Evolutionary conservation across 1,140 invertebrate genomes (phyloP), one percentile per base, ranked within the genome.

Genomic region (Rhagoletis pomonella): DNA sequence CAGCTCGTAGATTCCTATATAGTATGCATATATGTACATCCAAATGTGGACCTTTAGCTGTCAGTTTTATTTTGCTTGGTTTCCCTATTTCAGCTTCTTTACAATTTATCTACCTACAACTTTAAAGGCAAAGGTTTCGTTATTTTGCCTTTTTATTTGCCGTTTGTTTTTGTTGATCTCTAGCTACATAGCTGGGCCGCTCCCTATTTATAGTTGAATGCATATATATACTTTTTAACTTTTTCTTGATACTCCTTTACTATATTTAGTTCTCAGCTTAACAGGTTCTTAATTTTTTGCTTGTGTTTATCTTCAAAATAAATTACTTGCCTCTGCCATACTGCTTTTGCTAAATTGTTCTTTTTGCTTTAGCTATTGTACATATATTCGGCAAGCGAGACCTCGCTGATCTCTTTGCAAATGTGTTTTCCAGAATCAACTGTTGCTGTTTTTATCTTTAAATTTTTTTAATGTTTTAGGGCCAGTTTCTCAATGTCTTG

Each of bases 61-160:
- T 55, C 47, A 81, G 73, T 55, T 81, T 81, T 81, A n/a, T 81
- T 81, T 81, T 81, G 47, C 47, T 50, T 50, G 47, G 47, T 17
- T 81, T 55, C 17, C 19, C 73, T 50, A 81, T 81, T 55, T 50
- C 9, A n/a, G 73, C 50, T 81, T 81, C n/a, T 81, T 81, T 81
- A 81, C 73, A 81, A 81, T 81, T 81, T 81, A 55, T 55, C 73
- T 81, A 81, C 29, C 47, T 29, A 29, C 1, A 29, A 29, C 29
- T 81, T n/a, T 6, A 81, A 81, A 81, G 47, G 73, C 73, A 81
- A 81, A 81, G 73, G n/a, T 81, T 81, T 81, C 73, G 47, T 29
- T 81, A 55, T 81, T 81, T 50, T 7, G 14, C 50, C 50, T 55
- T 64, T 86, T 62, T 86, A 17, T 29, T 17, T 62, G 14, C 4